Evolutionary conservation across 2,888 invertebrate species (phyloP).

Genomic region (Drosophila demipolita): DNA sequence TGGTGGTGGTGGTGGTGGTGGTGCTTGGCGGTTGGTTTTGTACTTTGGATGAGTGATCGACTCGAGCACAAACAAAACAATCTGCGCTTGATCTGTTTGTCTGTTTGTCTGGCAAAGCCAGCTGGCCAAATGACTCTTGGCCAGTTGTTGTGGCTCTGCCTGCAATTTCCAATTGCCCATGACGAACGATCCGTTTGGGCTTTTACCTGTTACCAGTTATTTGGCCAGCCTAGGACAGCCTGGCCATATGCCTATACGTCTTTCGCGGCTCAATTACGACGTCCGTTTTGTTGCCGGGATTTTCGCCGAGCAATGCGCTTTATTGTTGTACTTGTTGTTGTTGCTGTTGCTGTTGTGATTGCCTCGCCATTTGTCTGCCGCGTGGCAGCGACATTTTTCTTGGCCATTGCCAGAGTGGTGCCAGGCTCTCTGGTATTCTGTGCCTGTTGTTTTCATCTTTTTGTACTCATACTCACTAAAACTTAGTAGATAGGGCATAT

Average conservation of each 20-base stretch:
- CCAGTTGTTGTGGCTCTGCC: constrained; percentile 41
- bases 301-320: constrained; percentile 22
- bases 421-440: constrained; percentile 26
- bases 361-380: constrained; percentile 60
- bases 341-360: constrained; percentile 18
- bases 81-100: constrained; percentile 74
- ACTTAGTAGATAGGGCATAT: neutral
- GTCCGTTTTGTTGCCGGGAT: constrained; percentile 69
- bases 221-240: constrained; percentile 3
- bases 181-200: constrained; percentile 79
- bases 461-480: neutral
- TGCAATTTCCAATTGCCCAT: constrained; percentile 72
- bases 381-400: constrained; percentile 77
- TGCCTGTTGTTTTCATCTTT: neutral
- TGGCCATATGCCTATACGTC: constrained; percentile 62
- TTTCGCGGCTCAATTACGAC: constrained; percentile 78
- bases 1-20: constrained; percentile 18
- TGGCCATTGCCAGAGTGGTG: constrained; percentile 57
- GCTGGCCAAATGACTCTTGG: constrained; percentile 35
- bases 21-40: constrained; percentile 52
- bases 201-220: constrained; percentile 68
- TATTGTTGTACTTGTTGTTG: constrained; percentile 27
- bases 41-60: constrained; percentile 78
- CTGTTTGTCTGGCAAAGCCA: constrained; percentile 36
- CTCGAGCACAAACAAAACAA: constrained; percentile 79